A percentile compares a stretch with the other conserved stretches of the same genome.
Conservation (phyloP, 2,113 vertebrate genomes). For the Tinamus guttatus region DNA sequence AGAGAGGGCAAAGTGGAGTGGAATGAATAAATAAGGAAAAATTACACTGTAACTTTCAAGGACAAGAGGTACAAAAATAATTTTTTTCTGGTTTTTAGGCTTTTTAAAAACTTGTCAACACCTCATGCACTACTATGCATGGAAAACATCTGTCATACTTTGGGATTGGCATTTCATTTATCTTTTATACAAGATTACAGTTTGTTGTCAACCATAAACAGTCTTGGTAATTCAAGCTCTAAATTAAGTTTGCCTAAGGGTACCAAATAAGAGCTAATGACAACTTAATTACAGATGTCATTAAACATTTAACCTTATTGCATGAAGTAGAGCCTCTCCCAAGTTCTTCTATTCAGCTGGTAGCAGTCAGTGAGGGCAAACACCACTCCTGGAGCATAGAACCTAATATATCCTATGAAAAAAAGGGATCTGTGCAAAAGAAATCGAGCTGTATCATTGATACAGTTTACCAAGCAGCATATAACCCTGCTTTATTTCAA, state of each 20-base stretch:
- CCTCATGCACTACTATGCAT: not conserved
- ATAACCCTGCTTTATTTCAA: not conserved
- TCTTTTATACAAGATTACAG: not conserved
- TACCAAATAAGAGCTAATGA: conserved; percentile 48
- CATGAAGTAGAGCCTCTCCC: not conserved
- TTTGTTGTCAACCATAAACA: conserved; percentile 22
- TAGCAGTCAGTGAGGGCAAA: not conserved
- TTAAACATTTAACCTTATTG: conserved; percentile 56
- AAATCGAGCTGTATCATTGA: not conserved
- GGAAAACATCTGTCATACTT: not conserved
- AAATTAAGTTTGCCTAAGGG: conserved; percentile 56
- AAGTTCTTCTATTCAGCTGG: not conserved
- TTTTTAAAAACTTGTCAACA: not conserved
- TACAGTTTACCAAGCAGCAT: not conserved
- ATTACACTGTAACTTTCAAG: conserved; percentile 21
- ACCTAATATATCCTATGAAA: not conserved
- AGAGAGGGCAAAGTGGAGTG: conserved; percentile 36
- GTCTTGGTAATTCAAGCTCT: conserved; percentile 49
- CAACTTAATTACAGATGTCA: conserved; percentile 40
- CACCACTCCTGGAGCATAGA: not conserved
- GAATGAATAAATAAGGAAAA: conserved; percentile 50
- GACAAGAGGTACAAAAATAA: conserved; percentile 7
- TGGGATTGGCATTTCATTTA: not conserved
- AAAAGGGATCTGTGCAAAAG: not conserved
- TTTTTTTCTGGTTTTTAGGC: not conserved